phyloP scores from a whole-genome alignment of 2,888 invertebrate species.

The Aleiodes leptofemur region DNA sequence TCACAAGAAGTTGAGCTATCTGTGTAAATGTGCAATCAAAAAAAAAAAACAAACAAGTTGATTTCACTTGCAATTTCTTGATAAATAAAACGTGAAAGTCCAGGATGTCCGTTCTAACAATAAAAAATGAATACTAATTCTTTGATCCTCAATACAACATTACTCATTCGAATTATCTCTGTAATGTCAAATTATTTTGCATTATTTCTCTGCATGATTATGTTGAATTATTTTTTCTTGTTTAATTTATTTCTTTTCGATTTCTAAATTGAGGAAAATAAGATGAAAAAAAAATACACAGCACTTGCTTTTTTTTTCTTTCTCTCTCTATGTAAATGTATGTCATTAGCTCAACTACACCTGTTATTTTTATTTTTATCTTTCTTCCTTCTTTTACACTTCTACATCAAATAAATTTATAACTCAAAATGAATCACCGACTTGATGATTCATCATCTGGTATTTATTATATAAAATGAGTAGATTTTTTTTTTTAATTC shows the following conservation, averaged over 20 bases:
- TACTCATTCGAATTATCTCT: slow-evolving; percentile 1
- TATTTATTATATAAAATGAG: slow-evolving; percentile 17
- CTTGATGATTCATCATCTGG: slow-evolving; percentile 22
- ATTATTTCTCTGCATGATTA: background rate
- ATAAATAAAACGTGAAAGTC: slow-evolving; percentile 44
- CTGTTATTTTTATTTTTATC: background rate
- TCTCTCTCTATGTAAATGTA: background rate
- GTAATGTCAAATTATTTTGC: background rate
- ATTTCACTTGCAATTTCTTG: slow-evolving; percentile 44
- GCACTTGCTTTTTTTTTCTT: background rate
- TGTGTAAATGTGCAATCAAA: background rate
- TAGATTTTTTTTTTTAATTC: background rate
- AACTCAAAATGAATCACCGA: slow-evolving; percentile 4
- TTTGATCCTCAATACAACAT: background rate
- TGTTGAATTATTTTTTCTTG: background rate
- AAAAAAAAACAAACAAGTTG: background rate
- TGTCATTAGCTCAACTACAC: slow-evolving; percentile 14
- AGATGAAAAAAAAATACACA: too few relatives aligned
- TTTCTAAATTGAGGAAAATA: too few relatives aligned
- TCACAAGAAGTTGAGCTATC: slow-evolving; percentile 13
- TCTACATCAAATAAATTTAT: background rate
- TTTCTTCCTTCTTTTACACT: background rate
- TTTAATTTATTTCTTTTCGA: too few relatives aligned
- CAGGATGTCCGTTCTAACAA: slow-evolving; percentile 22
- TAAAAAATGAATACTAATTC: slow-evolving; percentile 17